A percentile compares a stretch with the other conserved stretches of the same genome.
phyloP scores from a whole-genome alignment of 2,888 invertebrate species.

The Xanthia togata region DNA sequence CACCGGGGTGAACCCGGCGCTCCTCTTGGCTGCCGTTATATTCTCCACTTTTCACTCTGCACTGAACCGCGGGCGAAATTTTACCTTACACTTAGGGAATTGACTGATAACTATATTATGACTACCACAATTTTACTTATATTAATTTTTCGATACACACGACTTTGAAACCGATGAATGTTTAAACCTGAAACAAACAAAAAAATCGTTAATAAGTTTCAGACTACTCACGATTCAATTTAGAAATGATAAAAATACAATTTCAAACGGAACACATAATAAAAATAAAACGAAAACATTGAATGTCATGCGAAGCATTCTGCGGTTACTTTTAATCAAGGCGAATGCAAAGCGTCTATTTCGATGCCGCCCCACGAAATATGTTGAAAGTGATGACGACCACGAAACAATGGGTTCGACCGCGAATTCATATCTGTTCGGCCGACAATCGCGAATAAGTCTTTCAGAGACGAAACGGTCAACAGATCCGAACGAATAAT shows the following conservation, averaged over 20 bases:
- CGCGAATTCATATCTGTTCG: slow-evolving; percentile 73
- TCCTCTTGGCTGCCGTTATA: slow-evolving; percentile 77
- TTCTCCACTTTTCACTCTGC: slow-evolving; percentile 85
- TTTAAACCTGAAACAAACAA: slow-evolving; percentile 84
- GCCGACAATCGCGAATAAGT: slow-evolving; percentile 74
- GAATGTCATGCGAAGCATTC: slow-evolving; percentile 66
- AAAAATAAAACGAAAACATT: slow-evolving; percentile 64
- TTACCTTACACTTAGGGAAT: slow-evolving; percentile 56
- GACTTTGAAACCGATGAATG: slow-evolving; percentile 64
- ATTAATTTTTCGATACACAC: slow-evolving; percentile 61
- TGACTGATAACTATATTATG: slow-evolving; percentile 43
- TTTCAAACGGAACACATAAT: slow-evolving; percentile 56
- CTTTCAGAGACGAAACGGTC: slow-evolving; percentile 78
- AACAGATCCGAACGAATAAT: slow-evolving; percentile 81
- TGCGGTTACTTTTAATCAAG: slow-evolving; percentile 78
- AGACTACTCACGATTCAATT: slow-evolving; percentile 56
- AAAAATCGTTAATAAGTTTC: slow-evolving; percentile 30
- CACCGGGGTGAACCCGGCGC: slow-evolving; percentile 84
- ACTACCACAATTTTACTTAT: slow-evolving; percentile 49
- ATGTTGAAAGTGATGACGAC: slow-evolving; percentile 71
- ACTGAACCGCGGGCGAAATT: slow-evolving; percentile 68
- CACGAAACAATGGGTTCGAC: slow-evolving; percentile 78
- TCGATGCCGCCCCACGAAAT: slow-evolving; percentile 65
- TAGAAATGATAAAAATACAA: slow-evolving; percentile 60
- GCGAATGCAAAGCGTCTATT: slow-evolving; percentile 70